A percentile compares a stretch with the other conserved stretches of the same genome.
phyloP scores from a whole-genome alignment of 1,140 invertebrate species.

The Panagrolaimus sp. region DNA sequence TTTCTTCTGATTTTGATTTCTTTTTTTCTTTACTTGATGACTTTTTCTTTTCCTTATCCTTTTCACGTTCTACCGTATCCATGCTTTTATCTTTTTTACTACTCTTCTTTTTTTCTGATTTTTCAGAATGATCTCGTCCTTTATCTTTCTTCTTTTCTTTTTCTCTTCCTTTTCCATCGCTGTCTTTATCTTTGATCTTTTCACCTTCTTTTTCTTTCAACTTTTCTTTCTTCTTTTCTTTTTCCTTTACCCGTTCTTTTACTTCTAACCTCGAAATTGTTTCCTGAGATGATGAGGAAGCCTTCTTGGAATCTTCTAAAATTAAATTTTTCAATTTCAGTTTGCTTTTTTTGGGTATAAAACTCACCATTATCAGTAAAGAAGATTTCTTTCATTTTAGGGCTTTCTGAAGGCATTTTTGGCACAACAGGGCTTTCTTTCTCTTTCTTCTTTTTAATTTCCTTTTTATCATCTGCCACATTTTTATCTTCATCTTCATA shows the following conservation, averaged over 20 bases:
- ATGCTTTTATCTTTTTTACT: not conserved
- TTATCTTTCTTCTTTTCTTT: not conserved
- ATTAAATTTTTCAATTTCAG: not conserved
- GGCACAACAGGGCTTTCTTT: too few species aligned
- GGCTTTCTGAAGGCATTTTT: too few species aligned
- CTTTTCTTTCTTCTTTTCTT: not conserved
- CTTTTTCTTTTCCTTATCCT: not conserved
- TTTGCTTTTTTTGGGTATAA: not conserved
- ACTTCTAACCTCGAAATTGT: not conserved
- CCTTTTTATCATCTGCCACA: too few species aligned
- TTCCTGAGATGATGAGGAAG: not conserved
- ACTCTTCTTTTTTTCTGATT: not conserved
- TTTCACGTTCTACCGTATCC: not conserved
- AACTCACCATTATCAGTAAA: too few species aligned
- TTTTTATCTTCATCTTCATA: too few species aligned
- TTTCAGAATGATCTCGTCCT: not conserved
- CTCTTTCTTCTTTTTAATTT: too few species aligned
- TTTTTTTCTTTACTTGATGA: not conserved
- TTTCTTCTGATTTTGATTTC: slow-evolving; percentile 6
- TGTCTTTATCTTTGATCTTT: not conserved
- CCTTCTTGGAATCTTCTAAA: not conserved
- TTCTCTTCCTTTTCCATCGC: not conserved
- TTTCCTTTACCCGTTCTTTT: not conserved
- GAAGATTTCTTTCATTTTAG: too few species aligned
- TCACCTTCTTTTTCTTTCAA: not conserved